Evolutionary conservation across 53 echinoderm and acorn worm species (phyloP), one percentile per base, ranked within the genome.

Genomic region (Crossaster papposus): DNA sequence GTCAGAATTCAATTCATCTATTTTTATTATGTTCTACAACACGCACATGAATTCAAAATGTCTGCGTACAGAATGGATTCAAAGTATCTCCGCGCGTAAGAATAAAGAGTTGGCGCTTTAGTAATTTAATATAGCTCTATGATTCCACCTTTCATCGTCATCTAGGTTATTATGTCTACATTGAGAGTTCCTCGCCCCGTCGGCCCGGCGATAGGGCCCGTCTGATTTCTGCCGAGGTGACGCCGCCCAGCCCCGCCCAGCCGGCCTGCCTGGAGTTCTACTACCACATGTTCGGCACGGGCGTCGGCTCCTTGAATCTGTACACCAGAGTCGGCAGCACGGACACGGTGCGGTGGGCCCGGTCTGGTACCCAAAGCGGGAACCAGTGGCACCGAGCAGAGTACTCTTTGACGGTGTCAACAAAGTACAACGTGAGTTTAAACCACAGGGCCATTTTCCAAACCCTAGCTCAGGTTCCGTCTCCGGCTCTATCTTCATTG

Each of bases 111-210:
- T n/a, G n/a, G n/a, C n/a, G n/a, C n/a, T n/a, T n/a, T n/a, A n/a
- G n/a, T n/a, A n/a, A n/a, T n/a, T n/a, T n/a, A n/a, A n/a, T n/a
- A n/a, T n/a, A n/a, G n/a, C n/a, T n/a, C n/a, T n/a, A n/a, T n/a
- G n/a, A n/a, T n/a, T n/a, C n/a, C n/a, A 64, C 3, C 4, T 26
- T 30, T 72, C 2, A 30, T 24, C 18, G 13, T 15, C 30, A 8
- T 65, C 2, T 83, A 97, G 97, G 95, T 11, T 71, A 94, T 77
- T 97, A 91, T 72, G 79, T 92, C 12, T 97, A 88, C 78, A 33
- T 94, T 7, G 95, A 97, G 28, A 89, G 2, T 1, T 32, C 54
- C 4, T 35, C 54, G 5, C 73, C 9, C 10, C 77, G 13, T 50
- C 35, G 2, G 4, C 44, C 44, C 5, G 94, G 96, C 26, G 86